phyloP scores from a whole-genome alignment of 2,888 invertebrate genomes.

The Sarcophaga rosellei region DNA sequence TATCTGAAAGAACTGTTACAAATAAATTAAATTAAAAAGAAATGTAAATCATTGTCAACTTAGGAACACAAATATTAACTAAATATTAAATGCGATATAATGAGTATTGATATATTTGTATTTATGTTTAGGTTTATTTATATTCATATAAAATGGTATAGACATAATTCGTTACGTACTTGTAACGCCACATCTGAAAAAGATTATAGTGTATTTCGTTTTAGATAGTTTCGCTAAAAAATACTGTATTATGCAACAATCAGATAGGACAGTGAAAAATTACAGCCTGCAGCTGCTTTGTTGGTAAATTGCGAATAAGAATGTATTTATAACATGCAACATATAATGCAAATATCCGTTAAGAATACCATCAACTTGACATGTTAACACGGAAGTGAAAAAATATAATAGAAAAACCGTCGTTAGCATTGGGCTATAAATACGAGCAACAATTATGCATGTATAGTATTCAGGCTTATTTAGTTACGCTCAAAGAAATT shows the following conservation, averaged over 20 bases:
- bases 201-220: neutral
- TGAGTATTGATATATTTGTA: too few relatives aligned
- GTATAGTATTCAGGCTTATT: too few relatives aligned
- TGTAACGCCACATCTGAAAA: conserved; percentile 27
- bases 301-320: conserved; percentile 12
- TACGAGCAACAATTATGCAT: neutral
- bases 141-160: neutral
- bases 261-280: neutral
- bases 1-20: too few relatives aligned
- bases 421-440: conserved; percentile 30
- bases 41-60: too few relatives aligned
- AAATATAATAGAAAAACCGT: neutral
- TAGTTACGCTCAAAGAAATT: too few relatives aligned
- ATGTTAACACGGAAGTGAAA: conserved; percentile 59
- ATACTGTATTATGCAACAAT: conserved; percentile 30
- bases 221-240: conserved; percentile 23
- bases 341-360: conserved; percentile 4
- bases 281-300: neutral
- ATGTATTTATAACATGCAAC: conserved; percentile 41
- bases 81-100: too few relatives aligned
- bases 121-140: too few relatives aligned
- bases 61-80: too few relatives aligned
- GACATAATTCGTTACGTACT: conserved; percentile 10
- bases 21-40: too few relatives aligned
- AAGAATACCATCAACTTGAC: conserved; percentile 63